A percentile compares a stretch with the other conserved stretches of the same genome.
Evolutionary conservation across 2,888 invertebrate genomes (phyloP).

Genomic region (Meliscaeva auricollis): DNA sequence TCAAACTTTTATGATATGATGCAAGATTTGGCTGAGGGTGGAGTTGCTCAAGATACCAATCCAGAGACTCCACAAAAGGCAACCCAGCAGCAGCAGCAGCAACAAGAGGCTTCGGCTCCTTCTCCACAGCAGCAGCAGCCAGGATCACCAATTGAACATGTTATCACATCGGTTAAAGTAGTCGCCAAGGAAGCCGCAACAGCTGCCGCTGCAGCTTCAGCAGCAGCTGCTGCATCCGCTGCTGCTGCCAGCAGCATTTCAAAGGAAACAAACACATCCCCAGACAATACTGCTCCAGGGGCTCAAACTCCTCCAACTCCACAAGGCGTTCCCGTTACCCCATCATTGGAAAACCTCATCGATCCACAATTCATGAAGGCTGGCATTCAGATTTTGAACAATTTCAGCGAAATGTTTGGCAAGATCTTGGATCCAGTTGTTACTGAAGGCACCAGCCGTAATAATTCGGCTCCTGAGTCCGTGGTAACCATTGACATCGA

Average conservation of each 20-base stretch:
- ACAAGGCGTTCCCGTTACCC: conserved; percentile 1
- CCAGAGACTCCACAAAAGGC: conserved; percentile 10
- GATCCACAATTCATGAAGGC: conserved; percentile 82
- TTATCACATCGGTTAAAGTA: conserved; percentile 38
- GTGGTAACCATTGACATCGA: conserved; percentile 42
- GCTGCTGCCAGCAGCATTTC: conserved; percentile 27
- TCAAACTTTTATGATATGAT: conserved; percentile 79
- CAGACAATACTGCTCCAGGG: conserved; percentile 22
- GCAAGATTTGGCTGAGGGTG: conserved; percentile 80
- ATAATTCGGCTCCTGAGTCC: conserved; percentile 27
- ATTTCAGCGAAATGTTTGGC: conserved; percentile 83
- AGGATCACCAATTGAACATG: neutral
- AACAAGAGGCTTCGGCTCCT: conserved; percentile 8
- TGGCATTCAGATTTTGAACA: conserved; percentile 82
- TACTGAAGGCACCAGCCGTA: conserved; percentile 41
- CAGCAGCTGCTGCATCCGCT: conserved; percentile 21
- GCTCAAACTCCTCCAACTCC: conserved; percentile 15
- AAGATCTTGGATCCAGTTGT: conserved; percentile 82
- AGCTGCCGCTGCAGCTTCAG: conserved; percentile 49
- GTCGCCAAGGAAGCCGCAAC: conserved; percentile 25
- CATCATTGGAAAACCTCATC: conserved; percentile 79
- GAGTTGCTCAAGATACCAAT: conserved; percentile 41
- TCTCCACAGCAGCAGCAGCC: conserved; percentile 1
- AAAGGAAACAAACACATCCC: conserved; percentile 61
- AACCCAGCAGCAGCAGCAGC: conserved; percentile 29